phyloP scores from a whole-genome alignment of 1,140 invertebrate species.

The Lepidurus couesii region DNA sequence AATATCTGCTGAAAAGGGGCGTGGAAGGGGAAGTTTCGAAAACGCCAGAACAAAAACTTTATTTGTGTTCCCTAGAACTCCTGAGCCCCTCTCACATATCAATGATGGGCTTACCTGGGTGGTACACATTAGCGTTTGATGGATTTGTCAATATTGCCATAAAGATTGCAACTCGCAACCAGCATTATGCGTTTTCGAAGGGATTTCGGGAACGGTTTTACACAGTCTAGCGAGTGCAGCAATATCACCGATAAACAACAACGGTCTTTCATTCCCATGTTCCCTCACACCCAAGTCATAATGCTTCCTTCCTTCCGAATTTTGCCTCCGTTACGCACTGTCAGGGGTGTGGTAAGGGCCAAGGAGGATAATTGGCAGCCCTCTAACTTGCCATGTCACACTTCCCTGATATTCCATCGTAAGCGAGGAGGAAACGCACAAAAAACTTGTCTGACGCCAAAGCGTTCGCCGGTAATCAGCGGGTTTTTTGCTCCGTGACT shows the following conservation, averaged over 20 bases:
- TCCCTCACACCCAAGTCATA: not conserved
- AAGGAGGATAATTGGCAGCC: not conserved
- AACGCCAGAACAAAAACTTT: too few relatives aligned
- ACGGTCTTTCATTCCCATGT: not conserved
- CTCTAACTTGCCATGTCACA: constrained; percentile 10
- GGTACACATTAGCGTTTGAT: not conserved
- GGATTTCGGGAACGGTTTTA: not conserved
- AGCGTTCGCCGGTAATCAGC: not conserved
- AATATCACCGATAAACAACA: not conserved
- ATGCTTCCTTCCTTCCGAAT: not conserved
- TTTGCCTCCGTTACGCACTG: not conserved
- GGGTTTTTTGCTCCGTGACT: not conserved
- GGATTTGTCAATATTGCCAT: not conserved
- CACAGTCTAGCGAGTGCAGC: not conserved
- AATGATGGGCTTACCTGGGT: not conserved
- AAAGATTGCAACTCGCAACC: not conserved
- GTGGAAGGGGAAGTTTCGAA: too few relatives aligned
- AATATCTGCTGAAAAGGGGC: too few relatives aligned
- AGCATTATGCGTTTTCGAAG: not conserved
- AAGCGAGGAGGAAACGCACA: not conserved
- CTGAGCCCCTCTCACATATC: not conserved
- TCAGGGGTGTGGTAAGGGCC: not conserved
- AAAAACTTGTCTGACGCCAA: not conserved
- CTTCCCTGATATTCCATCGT: not conserved
- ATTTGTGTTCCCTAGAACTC: too few relatives aligned